Evolutionary conservation across 2,797 vertebrate genomes (phyloP), one percentile per base, ranked within the genome.

Genomic region (Takifugu rubripes): DNA sequence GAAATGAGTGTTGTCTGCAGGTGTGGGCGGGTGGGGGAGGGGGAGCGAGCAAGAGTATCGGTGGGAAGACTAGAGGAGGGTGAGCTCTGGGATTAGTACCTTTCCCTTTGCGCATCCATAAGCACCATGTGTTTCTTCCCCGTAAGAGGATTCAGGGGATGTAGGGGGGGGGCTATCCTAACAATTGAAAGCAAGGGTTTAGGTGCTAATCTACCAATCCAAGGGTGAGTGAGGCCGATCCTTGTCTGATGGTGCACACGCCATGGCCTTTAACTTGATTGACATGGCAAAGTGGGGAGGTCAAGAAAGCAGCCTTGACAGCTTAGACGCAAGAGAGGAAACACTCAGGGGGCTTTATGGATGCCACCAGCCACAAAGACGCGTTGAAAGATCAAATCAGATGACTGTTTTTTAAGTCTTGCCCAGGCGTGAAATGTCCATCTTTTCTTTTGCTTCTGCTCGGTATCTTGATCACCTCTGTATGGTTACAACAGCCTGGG

Each of bases 91-190:
- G 75, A 86, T 85, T 84, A 86, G 80, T 47, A 71, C 70, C 68
- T 70, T 73, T 75, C 75, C 74, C 68, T 72, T 52, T 14, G 67
- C 66, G 69, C 64, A 74, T 77, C 78, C 70, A 59, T 56, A 67
- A 78, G 71, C 74, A 68, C 64, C 55, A 55, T 52, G 73, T 68
- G 55, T 83, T 81, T 87, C 78, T 84, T 83, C 77, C 72, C 56
- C 14, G 74, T 90, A 91, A 89, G 86, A 87, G 85, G 88, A 89
- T 89, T 88, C 81, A 12, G 55, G 10, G 63, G 61, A 70, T 83
- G 27, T 21, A 21, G 27, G 27, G 68, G 66, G 14, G 1, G 59
- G 63, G 64, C 61, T 46, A 69, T 80, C 70, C 77, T 78, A 72
- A 84, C 82, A 84, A 83, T 62, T 70, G 68, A 85, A 77, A 84